Evolutionary conservation across 2,888 invertebrate genomes (phyloP), one percentile per base, ranked within the genome.

Genomic region (Lycocerus yunnanus): DNA sequence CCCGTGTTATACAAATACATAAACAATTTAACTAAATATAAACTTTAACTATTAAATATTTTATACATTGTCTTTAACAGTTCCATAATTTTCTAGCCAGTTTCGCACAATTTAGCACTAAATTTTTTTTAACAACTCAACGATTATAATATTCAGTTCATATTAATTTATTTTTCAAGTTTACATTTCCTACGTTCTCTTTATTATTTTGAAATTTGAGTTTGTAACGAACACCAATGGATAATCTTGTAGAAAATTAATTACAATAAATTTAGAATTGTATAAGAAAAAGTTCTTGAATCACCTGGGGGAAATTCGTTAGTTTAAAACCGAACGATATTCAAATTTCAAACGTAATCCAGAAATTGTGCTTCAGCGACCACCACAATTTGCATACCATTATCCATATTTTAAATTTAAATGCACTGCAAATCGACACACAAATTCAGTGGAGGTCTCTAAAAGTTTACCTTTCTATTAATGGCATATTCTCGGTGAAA

Each of bases 321-420:
- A 68, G 58, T 65, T 72, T 43, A 68, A 61, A 68, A 70, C 21
- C 43, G 63, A 71, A 68, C 20, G 63, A 71, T 74, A 74, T 74
- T 74, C 71, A 74, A 75, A 72, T 75, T 75, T 69, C 65, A 68
- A 43, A 67, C 18, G 72, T 75, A 75, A 75, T 75, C 74, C 72
- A 58, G 14, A 58, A 75, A 61, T 72, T 69, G 18, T 66, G 72
- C 72, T 66, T 68, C 72, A 63, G 70, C 69, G 67, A 70, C 66
- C 69, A 61, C 15, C 69, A 59, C 66, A 75, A 75, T 75, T 75
- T 75, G 75, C 75, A 75, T 75, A 24, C 63, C 68, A 71, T 74
- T 74, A 74, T 58, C 58, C 27, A 60, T 21, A 71, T 71, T 71
- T 71, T 66, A 71, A 66, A 66, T 71, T 71, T 71, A 71, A 71